phyloP scores from a whole-genome alignment of 2,888 invertebrate species.

The Acronicta psi region DNA sequence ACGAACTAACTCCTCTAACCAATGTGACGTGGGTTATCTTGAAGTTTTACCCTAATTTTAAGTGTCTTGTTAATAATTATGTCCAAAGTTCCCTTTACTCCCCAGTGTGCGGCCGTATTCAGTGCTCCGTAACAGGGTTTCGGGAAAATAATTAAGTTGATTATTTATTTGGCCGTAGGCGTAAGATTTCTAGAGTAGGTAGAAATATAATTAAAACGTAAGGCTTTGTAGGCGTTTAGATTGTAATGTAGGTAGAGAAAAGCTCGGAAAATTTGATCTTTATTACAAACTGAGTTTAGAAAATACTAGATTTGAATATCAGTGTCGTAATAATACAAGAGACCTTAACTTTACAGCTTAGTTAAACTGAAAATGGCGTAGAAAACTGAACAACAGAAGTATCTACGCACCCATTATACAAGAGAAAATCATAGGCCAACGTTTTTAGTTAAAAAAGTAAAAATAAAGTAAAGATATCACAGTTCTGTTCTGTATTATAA shows the following conservation, averaged over 20 bases:
- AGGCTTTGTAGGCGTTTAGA: constrained; percentile 8
- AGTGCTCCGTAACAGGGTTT: constrained; percentile 34
- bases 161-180: constrained; percentile 31
- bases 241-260: constrained; percentile 5
- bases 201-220: constrained; percentile 26
- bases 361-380: no score
- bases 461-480: constrained; percentile 10
- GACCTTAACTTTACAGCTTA: no score
- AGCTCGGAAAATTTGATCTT: not conserved
- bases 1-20: constrained; percentile 50
- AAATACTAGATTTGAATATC: not conserved
- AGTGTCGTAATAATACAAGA: no score
- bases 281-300: not conserved
- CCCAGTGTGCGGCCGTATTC: constrained; percentile 42
- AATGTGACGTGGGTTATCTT: constrained; percentile 63
- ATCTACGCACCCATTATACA: no score
- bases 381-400: no score
- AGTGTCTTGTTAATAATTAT: constrained; percentile 69
- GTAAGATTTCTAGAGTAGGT: constrained; percentile 15
- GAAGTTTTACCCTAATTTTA: constrained; percentile 60
- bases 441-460: not conserved
- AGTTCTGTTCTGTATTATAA: no score
- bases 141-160: constrained; percentile 45
- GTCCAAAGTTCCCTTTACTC: constrained; percentile 52
- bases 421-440: no score